These are phyloP conservation scores for Hexactinellida sp. DNA, from an alignment of 37 sponge, comb jelly and placozoan genomes.

Conservation along the genomic window DNA sequence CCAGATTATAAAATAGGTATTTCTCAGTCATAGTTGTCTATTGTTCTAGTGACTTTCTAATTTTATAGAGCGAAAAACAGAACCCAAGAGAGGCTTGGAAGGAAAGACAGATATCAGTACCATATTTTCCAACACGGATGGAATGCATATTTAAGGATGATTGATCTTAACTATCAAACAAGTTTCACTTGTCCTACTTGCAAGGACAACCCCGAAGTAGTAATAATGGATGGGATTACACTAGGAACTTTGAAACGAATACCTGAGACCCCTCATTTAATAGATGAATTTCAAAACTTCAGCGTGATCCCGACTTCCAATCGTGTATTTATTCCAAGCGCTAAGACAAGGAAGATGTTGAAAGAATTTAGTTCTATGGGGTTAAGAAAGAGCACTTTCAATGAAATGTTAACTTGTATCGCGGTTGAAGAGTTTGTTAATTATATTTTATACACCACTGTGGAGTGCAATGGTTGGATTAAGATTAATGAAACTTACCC, in stretches of 20 bases:
- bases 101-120: background rate
- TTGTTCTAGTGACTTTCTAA: background rate
- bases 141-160: slow-evolving; percentile 1
- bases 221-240: background rate
- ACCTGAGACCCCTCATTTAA: background rate
- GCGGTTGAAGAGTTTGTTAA: background rate
- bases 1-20: too few species aligned
- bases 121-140: background rate
- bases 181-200: background rate
- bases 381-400: background rate
- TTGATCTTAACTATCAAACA: background rate
- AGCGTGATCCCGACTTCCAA: background rate
- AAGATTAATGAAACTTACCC: background rate
- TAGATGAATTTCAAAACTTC: background rate
- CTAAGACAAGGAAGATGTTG: background rate
- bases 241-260: background rate
- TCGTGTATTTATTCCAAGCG: background rate
- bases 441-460: background rate
- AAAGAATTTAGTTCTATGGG: background rate
- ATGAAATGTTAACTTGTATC: slow-evolving; percentile 1
- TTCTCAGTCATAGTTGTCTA: too few species aligned
- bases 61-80: background rate
- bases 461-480: background rate
- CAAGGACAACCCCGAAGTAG: slow-evolving; percentile 1
- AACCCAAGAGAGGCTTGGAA: background rate